Evolutionary conservation across 2,113 vertebrate genomes (phyloP).

Genomic region (Clarias gariepinus): DNA sequence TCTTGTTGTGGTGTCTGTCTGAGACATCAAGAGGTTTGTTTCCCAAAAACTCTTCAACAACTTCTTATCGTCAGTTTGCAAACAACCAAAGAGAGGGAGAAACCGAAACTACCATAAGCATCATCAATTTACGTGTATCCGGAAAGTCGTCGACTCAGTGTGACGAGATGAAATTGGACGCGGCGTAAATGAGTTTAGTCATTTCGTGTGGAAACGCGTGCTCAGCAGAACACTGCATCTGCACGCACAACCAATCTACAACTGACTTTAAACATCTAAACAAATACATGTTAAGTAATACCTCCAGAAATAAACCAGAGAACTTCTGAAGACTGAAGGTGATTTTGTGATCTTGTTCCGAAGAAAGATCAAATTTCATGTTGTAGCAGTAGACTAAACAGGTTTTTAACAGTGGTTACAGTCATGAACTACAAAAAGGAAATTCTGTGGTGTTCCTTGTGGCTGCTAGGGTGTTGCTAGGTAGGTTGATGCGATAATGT

Average conservation of each 20-base stretch:
- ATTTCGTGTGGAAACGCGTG: not conserved
- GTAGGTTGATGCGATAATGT: not conserved
- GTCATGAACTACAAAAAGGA: not conserved
- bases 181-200: not conserved
- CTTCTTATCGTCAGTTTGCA: not conserved
- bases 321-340: not conserved
- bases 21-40: not conserved
- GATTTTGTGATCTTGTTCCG: not conserved
- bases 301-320: not conserved
- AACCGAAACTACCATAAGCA: not conserved
- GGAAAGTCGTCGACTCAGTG: not conserved
- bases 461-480: not conserved
- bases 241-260: not conserved
- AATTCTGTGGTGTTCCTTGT: too few species aligned
- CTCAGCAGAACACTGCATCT: not conserved
- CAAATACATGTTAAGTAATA: not conserved
- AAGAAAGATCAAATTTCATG: not conserved
- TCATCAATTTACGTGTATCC: not conserved
- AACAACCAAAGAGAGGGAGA: not conserved
- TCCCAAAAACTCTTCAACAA: slow-evolving; percentile 1
- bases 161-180: not conserved
- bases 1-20: not conserved
- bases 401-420: not conserved
- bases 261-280: not conserved
- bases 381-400: not conserved